phyloP scores from a whole-genome alignment of 1,140 invertebrate species.

The Drosophila sturtevanti region DNA sequence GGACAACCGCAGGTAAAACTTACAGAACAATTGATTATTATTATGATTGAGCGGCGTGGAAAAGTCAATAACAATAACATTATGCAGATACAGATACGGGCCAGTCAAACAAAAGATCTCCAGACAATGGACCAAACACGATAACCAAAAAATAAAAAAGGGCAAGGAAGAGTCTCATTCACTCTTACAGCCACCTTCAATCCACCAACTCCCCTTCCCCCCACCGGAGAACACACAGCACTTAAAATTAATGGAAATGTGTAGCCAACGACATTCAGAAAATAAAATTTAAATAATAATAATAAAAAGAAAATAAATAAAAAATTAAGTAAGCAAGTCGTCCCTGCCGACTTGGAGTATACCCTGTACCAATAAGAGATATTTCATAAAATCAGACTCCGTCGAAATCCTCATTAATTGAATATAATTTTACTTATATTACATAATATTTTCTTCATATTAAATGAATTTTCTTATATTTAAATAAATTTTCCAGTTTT shows the following conservation, averaged over 20 bases:
- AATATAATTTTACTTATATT: no score
- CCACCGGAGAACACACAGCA: slow-evolving; percentile 35
- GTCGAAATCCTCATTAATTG: no score
- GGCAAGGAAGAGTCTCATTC: slow-evolving; percentile 17
- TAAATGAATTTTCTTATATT: no score
- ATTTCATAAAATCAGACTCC: no score
- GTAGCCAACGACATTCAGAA: slow-evolving; percentile 52
- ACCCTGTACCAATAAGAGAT: no score
- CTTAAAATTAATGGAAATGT: slow-evolving; percentile 82
- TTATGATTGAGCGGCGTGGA: slow-evolving; percentile 73
- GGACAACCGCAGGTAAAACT: slow-evolving; percentile 56
- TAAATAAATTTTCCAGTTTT: no score
- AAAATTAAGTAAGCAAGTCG: no score
- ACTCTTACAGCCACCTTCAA: background rate
- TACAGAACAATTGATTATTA: slow-evolving; percentile 67
- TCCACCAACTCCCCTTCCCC: background rate
- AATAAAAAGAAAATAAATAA: slow-evolving; percentile 67
- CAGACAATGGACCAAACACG: slow-evolving; percentile 44
- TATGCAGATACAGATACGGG: slow-evolving; percentile 61
- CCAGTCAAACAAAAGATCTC: slow-evolving; percentile 34
- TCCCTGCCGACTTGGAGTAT: no score
- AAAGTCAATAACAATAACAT: slow-evolving; percentile 78
- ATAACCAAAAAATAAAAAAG: background rate
- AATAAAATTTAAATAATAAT: slow-evolving; percentile 75
- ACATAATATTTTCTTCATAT: no score